A percentile compares a stretch with the other conserved stretches of the same genome.
Evolutionary conservation across 2,113 vertebrate species (phyloP).

Genomic region (Daboia siamensis): DNA sequence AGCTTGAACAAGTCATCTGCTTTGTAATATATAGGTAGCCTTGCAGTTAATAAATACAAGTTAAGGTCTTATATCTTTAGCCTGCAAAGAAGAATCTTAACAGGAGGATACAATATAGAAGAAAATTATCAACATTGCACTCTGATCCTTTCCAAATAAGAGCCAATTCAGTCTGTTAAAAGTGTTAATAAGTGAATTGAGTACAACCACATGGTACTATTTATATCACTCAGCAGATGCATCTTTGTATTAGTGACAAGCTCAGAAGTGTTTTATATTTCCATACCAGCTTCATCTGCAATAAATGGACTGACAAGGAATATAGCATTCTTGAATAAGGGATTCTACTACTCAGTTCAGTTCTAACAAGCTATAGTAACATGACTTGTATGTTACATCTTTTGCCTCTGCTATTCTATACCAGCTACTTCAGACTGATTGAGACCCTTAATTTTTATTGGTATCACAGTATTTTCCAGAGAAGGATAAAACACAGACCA

Average conservation of each 20-base stretch:
- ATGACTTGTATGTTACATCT: not conserved
- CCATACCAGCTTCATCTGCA: not conserved
- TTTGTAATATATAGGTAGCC: not conserved
- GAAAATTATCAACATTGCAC: not conserved
- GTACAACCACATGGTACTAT: accelerated
- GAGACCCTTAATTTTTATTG: not conserved
- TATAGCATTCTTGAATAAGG: not conserved
- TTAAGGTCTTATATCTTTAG: not conserved
- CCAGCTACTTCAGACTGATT: not conserved
- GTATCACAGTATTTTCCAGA: not conserved
- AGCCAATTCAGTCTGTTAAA: constrained; percentile 5
- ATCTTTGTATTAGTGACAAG: not conserved
- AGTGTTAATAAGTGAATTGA: constrained; percentile 4
- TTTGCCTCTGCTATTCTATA: not conserved
- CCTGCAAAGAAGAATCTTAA: constrained; percentile 2
- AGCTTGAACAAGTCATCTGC: not conserved
- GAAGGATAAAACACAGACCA: not conserved
- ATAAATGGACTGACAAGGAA: not conserved
- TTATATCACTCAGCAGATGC: not conserved
- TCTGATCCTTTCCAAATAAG: constrained; percentile 24
- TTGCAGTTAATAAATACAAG: not conserved
- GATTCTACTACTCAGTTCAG: not conserved
- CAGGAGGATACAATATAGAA: not conserved
- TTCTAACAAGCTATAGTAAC: not conserved
- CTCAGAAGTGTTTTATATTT: not conserved